phyloP scores from a whole-genome alignment of 2,888 invertebrate genomes.

The Listrodromus nycthemerus region DNA sequence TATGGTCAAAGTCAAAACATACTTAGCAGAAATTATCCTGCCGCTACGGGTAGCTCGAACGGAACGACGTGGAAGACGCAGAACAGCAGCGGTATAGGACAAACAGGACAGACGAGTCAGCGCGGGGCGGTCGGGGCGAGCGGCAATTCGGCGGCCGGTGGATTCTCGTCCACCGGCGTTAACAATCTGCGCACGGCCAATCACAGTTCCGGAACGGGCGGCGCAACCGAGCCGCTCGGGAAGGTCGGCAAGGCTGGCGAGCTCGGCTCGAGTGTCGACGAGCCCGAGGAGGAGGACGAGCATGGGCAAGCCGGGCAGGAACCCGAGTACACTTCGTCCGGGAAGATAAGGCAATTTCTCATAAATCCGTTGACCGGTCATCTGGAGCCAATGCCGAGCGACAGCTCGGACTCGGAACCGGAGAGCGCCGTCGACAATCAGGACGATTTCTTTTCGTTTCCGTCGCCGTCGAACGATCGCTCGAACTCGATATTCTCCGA shows the following conservation, averaged over 20 bases:
- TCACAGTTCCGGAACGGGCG: constrained; percentile 30
- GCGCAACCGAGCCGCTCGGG: constrained; percentile 3
- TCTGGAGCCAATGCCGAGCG: constrained; percentile 91
- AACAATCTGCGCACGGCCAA: constrained; percentile 50
- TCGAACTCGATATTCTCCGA: constrained; percentile 87
- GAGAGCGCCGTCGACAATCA: constrained; percentile 83
- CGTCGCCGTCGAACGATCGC: constrained; percentile 85
- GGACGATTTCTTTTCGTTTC: constrained; percentile 85
- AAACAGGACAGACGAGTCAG: constrained; percentile 72
- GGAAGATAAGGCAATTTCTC: constrained; percentile 92
- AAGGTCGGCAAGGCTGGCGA: constrained; percentile 32
- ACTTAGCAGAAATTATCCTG: constrained; percentile 81
- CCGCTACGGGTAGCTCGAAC: constrained; percentile 68
- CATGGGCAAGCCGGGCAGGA: constrained; percentile 84
- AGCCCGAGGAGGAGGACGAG: constrained; percentile 42
- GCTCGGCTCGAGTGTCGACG: background rate
- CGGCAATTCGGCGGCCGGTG: constrained; percentile 76
- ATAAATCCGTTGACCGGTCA: constrained; percentile 96
- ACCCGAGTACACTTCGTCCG: constrained; percentile 86
- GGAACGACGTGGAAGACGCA: constrained; percentile 80
- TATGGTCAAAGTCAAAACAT: constrained; percentile 83
- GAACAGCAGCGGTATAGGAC: constrained; percentile 72
- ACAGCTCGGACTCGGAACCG: constrained; percentile 88
- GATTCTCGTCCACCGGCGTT: constrained; percentile 75
- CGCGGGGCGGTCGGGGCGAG: constrained; percentile 70